These are phyloP conservation scores for Oceanites oceanicus DNA, from an alignment of 2,113 vertebrate genomes.

Conservation along the genomic window DNA sequence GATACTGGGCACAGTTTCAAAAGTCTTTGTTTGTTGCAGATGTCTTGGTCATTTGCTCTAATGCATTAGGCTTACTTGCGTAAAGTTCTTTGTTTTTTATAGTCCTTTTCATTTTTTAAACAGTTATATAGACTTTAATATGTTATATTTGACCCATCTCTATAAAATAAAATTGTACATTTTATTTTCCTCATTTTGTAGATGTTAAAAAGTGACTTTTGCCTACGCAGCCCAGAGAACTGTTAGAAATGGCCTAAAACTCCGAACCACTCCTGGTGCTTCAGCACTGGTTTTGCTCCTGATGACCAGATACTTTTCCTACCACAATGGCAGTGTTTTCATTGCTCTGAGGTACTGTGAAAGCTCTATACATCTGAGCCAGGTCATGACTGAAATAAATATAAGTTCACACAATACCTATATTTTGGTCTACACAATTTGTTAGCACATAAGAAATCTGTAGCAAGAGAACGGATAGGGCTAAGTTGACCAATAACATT, in stretches of 20 bases:
- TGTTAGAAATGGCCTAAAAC: background rate
- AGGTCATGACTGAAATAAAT: background rate
- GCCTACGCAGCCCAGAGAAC: background rate
- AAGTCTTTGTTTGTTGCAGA: constrained; percentile 3
- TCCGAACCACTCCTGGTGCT: background rate
- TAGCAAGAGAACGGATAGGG: background rate
- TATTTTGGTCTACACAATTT: background rate
- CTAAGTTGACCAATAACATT: background rate
- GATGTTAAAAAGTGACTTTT: background rate
- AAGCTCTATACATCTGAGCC: background rate
- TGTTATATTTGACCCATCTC: background rate
- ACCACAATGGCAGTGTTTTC: rapidly evolving
- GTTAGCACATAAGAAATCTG: background rate
- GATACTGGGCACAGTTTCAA: constrained; percentile 5
- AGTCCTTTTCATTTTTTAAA: background rate
- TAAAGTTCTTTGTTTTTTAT: background rate
- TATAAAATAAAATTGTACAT: background rate
- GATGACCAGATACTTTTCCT: background rate
- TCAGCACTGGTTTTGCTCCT: background rate
- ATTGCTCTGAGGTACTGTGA: background rate
- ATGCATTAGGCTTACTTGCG: background rate
- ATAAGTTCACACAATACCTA: background rate
- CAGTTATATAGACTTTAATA: background rate
- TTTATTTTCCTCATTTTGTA: background rate
- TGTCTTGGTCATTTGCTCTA: background rate